Evolutionary conservation across 2,797 vertebrate genomes (phyloP), one percentile per base, ranked within the genome.

Genomic region (Lacerta agilis): DNA sequence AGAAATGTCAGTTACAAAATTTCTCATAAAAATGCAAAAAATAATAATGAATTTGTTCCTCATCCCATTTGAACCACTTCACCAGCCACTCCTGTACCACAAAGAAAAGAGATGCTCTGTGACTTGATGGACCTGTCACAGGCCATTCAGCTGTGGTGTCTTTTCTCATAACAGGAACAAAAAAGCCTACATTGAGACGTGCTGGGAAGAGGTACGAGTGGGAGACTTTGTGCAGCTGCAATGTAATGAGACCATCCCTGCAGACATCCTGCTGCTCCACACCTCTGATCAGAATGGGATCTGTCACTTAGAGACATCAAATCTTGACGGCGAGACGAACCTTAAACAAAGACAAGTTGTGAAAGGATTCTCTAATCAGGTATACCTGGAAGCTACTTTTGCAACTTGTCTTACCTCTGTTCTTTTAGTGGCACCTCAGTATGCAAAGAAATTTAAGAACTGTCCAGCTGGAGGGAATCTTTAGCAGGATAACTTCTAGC

Each of bases 321-420:
- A 97, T 96, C 96, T 99, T 18, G 99, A 99, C 0, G 98, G 98
- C 76, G 99, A 99, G 94, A 99, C 98, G 87, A 99, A 98, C 96
- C 97, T 99, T 58, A 99, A 99, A 55, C 98, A 98, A 94, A 98
- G 98, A 90, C 97, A 29, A 73, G 97, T 95, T 0, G 97, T 98
- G 86, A 93, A 92, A 80, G 98, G 97, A 13, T 94, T 98, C 93
- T 95, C 96, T 20, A 86, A 93, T 79, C 93, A 90, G 91, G 98
- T 99, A 93, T 96, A 96, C 0, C 11, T 55, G 49, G 18, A 33
- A 87, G 67, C 69, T 5, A 10, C 55, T 55, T 33, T 38, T 25
- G 11, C 58, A 33, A 15, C 18, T 1, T 55, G 29, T 72, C 17
- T 45, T 11, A 13, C 1, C 1, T 8, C 69, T 75, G 0, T 8